Conservation (phyloP, 1,140 invertebrate species). For the Leguminivora glycinivorella region DNA sequence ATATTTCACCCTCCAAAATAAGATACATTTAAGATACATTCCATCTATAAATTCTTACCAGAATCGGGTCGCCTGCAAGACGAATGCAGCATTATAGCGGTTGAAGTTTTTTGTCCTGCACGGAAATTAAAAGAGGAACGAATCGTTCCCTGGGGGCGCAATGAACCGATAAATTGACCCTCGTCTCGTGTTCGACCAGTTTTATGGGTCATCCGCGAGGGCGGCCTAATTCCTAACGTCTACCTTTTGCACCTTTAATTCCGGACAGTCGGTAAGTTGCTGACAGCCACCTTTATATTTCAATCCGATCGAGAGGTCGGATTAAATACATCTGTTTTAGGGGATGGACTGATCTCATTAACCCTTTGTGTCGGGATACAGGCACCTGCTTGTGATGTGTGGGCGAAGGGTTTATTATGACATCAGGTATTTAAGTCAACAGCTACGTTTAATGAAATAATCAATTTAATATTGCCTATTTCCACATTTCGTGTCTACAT, state of each 20-base stretch:
- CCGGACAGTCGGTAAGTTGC: slow-evolving; percentile 13
- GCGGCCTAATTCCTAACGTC: slow-evolving; percentile 24
- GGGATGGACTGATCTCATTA: slow-evolving; percentile 3
- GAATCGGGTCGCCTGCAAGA: slow-evolving; percentile 11
- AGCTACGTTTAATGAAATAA: too few species aligned
- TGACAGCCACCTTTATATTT: slow-evolving; percentile 24
- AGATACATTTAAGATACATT: slow-evolving; percentile 11
- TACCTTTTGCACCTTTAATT: slow-evolving; percentile 26
- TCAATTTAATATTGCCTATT: too few species aligned
- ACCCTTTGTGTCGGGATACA: slow-evolving; percentile 1
- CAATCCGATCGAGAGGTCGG: not conserved
- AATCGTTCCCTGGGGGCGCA: slow-evolving; percentile 29
- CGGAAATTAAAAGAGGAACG: slow-evolving; percentile 39
- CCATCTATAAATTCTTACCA: slow-evolving; percentile 30
- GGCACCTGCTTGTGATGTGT: not conserved
- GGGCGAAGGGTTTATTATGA: not conserved
- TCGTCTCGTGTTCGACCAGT: slow-evolving; percentile 1
- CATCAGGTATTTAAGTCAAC: not conserved
- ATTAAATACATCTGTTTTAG: slow-evolving; percentile 4
- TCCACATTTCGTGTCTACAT: too few species aligned
- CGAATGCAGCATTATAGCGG: slow-evolving; percentile 27
- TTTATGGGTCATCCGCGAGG: slow-evolving; percentile 12
- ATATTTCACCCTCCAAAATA: not conserved
- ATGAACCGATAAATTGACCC: slow-evolving; percentile 32
- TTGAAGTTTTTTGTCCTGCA: slow-evolving; percentile 16